Conservation (phyloP, 2,113 vertebrate genomes). For the Columba livia region DNA sequence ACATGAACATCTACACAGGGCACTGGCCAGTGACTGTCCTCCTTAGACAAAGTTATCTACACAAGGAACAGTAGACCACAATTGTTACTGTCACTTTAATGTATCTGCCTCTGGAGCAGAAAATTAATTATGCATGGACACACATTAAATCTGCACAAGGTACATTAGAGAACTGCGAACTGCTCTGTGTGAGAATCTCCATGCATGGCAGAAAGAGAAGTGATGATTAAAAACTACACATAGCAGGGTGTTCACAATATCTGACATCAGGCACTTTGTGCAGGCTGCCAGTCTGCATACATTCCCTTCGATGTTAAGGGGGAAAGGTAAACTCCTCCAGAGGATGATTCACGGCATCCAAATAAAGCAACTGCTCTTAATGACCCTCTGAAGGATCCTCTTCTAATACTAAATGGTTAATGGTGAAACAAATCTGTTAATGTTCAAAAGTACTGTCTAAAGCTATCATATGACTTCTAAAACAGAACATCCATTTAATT, state of each 20-base stretch:
- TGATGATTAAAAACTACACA: neutral
- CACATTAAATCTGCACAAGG: neutral
- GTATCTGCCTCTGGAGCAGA: neutral
- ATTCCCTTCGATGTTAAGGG: neutral
- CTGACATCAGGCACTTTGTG: neutral
- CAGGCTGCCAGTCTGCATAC: neutral
- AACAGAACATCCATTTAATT: neutral
- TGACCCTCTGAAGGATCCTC: neutral
- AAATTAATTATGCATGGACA: neutral
- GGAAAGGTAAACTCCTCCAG: neutral
- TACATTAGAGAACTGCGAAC: neutral
- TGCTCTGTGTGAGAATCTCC: neutral
- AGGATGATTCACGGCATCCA: slow-evolving; percentile 23
- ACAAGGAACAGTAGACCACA: neutral
- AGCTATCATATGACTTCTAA: neutral
- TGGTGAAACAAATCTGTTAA: neutral
- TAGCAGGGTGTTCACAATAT: neutral
- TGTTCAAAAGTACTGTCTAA: neutral
- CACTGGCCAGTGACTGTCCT: neutral
- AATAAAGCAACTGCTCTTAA: slow-evolving; percentile 22
- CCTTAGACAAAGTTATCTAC: neutral
- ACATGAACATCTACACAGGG: neutral
- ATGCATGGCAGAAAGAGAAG: neutral
- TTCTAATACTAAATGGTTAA: neutral
- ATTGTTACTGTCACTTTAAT: neutral